Evolutionary conservation across 2,113 vertebrate genomes (phyloP).

Genomic region (Arvicanthis niloticus): DNA sequence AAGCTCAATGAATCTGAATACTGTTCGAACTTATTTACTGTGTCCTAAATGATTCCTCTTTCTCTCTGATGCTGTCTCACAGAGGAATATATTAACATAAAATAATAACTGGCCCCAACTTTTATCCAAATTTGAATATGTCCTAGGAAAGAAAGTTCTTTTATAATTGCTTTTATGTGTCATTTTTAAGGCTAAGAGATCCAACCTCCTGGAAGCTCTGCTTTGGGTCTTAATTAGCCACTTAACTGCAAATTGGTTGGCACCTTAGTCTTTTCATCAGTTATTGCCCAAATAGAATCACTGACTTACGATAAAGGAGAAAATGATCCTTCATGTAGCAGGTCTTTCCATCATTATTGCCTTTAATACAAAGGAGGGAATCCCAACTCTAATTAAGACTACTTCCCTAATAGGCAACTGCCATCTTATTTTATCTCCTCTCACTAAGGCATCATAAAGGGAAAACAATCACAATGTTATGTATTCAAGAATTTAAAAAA

Average conservation of each 20-base stretch:
- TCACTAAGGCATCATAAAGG: conserved; percentile 59
- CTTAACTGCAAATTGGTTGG: conserved; percentile 77
- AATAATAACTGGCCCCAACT: conserved; percentile 81
- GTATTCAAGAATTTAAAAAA: conserved; percentile 57
- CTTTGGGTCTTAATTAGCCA: conserved; percentile 78
- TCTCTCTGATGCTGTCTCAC: conserved; percentile 64
- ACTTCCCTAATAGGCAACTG: conserved; percentile 71
- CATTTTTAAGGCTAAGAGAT: conserved; percentile 80
- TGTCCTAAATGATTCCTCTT: conserved; percentile 72
- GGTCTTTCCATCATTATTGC: conserved; percentile 77
- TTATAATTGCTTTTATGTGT: conserved; percentile 84
- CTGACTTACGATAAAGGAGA: conserved; percentile 73
- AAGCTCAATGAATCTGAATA: conserved; percentile 63
- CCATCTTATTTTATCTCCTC: conserved; percentile 75
- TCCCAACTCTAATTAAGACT: conserved; percentile 76
- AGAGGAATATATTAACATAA: conserved; percentile 80
- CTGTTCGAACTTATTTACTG: conserved; percentile 75
- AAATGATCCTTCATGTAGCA: conserved; percentile 78
- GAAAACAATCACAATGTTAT: conserved; percentile 70
- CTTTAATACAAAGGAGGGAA: conserved; percentile 72
- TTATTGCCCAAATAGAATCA: conserved; percentile 81
- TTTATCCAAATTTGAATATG: conserved; percentile 82
- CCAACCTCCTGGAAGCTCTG: conserved; percentile 81
- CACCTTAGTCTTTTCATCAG: conserved; percentile 58
- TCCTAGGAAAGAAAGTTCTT: conserved; percentile 67